phyloP scores from a whole-genome alignment of 2,113 vertebrate genomes.

The Perca schrenkii region DNA sequence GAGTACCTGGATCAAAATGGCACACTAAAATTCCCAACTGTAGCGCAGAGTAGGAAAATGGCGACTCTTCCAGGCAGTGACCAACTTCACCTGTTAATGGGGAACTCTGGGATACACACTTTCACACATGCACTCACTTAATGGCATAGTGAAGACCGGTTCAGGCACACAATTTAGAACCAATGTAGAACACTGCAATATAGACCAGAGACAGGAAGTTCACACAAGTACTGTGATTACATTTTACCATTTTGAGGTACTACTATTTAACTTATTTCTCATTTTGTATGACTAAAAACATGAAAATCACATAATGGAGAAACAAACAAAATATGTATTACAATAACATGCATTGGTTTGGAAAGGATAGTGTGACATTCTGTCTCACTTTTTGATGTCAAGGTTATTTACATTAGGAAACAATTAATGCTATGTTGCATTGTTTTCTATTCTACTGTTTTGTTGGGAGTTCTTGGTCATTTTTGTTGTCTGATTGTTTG shows the following conservation, averaged over 20 bases:
- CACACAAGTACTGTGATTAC: not conserved
- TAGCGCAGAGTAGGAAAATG: not conserved
- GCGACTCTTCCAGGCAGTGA: slow-evolving; percentile 17
- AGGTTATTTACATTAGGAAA: too few relatives aligned
- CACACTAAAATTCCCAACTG: slow-evolving; percentile 26
- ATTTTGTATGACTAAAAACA: not conserved
- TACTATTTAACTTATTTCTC: not conserved
- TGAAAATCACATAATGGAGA: too few relatives aligned
- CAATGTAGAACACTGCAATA: not conserved
- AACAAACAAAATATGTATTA: too few relatives aligned
- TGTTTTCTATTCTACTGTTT: too few relatives aligned
- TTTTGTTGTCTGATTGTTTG: too few relatives aligned
- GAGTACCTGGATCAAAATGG: slow-evolving; percentile 36
- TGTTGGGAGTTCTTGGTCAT: too few relatives aligned
- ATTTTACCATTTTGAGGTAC: not conserved
- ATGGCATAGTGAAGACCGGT: not conserved
- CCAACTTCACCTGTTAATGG: slow-evolving; percentile 16
- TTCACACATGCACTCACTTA: slow-evolving; percentile 18
- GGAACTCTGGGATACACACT: slow-evolving; percentile 21
- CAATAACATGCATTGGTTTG: too few relatives aligned
- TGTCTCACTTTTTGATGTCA: too few relatives aligned
- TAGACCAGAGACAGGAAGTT: not conserved
- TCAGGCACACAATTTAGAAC: not conserved
- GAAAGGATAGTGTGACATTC: too few relatives aligned
- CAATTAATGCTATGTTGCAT: too few relatives aligned